Evolutionary conservation across 2,888 invertebrate genomes (phyloP).

Genomic region (Drosophila paracracens): DNA sequence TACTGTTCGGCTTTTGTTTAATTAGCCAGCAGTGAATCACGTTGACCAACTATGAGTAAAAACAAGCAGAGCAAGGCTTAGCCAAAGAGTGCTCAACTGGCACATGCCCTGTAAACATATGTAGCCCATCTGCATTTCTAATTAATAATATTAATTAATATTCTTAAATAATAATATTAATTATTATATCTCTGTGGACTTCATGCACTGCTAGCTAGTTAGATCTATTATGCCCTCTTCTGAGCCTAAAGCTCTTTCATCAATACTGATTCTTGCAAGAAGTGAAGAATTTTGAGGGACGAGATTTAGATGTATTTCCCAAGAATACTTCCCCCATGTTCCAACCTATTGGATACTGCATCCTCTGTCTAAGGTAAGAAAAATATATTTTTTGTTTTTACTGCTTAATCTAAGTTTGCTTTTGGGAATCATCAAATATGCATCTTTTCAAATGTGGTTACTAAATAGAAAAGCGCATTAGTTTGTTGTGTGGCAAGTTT

Average conservation of each 20-base stretch:
- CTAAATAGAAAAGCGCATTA: background rate
- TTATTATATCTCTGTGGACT: background rate
- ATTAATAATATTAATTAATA: background rate
- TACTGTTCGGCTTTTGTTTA: conserved; percentile 43
- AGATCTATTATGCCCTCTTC: background rate
- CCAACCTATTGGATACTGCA: background rate
- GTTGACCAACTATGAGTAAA: conserved; percentile 9
- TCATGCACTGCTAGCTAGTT: background rate
- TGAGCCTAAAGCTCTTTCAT: background rate
- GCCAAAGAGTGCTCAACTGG: background rate
- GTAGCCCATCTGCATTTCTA: background rate
- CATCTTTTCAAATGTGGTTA: background rate
- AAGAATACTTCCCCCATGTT: background rate
- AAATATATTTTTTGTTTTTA: background rate
- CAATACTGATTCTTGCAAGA: background rate
- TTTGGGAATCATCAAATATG: background rate
- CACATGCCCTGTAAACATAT: conserved; percentile 12
- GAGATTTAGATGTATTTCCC: background rate
- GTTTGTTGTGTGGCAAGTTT: background rate
- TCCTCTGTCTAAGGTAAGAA: accelerated
- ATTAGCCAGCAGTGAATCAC: conserved; percentile 51
- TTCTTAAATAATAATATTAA: background rate
- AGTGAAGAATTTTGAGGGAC: background rate
- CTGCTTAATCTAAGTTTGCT: background rate
- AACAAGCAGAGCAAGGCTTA: background rate